Percentiles rank a stretch among this genome's conserved stretches.
Evolutionary conservation across 2,888 invertebrate genomes (phyloP).

Genomic region (Agonopterix arenella): DNA sequence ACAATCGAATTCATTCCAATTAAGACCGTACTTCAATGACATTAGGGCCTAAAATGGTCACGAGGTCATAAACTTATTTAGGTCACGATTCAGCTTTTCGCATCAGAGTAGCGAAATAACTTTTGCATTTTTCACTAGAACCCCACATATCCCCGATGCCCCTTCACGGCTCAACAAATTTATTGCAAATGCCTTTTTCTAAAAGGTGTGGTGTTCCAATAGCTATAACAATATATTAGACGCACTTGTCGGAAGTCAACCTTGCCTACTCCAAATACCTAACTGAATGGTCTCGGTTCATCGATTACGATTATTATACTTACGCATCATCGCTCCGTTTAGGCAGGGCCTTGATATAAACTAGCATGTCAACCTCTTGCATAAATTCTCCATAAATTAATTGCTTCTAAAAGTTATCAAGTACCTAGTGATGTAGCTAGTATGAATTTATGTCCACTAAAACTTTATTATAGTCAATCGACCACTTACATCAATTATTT

Average conservation of each 20-base stretch:
- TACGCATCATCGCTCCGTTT: conserved; percentile 25
- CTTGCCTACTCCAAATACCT: conserved; percentile 7
- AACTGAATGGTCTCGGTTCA: conserved; percentile 14
- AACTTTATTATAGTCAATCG: conserved; percentile 27
- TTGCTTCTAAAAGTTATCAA: conserved; percentile 23
- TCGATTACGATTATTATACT: conserved; percentile 21
- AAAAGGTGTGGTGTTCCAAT: neutral
- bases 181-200: too few relatives aligned
- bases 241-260: conserved; percentile 15
- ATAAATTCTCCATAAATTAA: conserved; percentile 59
- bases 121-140: too few relatives aligned
- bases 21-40: too few relatives aligned
- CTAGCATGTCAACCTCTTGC: conserved; percentile 25
- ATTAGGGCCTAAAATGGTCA: too few relatives aligned
- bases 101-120: too few relatives aligned
- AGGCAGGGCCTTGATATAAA: conserved; percentile 4
- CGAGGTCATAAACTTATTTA: too few relatives aligned
- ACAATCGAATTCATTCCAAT: too few relatives aligned
- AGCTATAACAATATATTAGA: conserved; percentile 7
- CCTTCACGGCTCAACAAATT: too few relatives aligned
- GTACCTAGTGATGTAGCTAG: conserved; percentile 21
- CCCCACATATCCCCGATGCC: too few relatives aligned
- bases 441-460: conserved; percentile 56
- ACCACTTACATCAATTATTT: conserved; percentile 22
- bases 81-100: too few relatives aligned